phyloP scores from a whole-genome alignment of 2,113 vertebrate genomes.

The Sakesphorus luctuosus region DNA sequence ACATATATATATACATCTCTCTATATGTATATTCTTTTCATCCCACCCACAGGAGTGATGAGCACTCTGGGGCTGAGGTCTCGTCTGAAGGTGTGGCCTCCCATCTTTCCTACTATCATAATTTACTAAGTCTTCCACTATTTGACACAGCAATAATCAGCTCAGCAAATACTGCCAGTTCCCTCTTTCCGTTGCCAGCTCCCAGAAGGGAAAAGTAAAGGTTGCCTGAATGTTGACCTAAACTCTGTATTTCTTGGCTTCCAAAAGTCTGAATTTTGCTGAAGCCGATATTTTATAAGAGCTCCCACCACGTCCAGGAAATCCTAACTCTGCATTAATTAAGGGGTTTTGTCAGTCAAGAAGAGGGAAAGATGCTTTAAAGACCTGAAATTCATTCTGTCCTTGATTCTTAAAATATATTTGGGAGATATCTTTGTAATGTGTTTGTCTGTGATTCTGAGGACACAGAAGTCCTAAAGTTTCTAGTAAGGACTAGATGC shows the following conservation, averaged over 20 bases:
- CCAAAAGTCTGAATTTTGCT: slow-evolving; percentile 16
- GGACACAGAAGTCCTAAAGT: neutral
- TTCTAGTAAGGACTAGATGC: neutral
- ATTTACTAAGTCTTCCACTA: neutral
- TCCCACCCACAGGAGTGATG: neutral
- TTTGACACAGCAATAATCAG: neutral
- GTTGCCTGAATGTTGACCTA: slow-evolving; percentile 26
- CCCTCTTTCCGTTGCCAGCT: neutral
- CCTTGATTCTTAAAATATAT: neutral
- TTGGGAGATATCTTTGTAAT: neutral
- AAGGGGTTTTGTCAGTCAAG: neutral
- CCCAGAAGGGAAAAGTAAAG: neutral
- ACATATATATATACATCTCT: no score
- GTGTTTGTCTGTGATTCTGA: neutral
- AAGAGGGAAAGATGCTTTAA: neutral
- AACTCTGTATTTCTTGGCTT: slow-evolving; percentile 1
- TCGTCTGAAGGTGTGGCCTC: neutral
- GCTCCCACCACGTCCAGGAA: neutral
- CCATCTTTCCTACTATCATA: neutral
- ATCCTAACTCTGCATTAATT: slow-evolving; percentile 17
- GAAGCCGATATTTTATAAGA: neutral
- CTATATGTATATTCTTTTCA: neutral
- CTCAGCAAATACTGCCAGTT: neutral
- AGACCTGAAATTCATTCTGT: neutral
- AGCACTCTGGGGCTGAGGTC: neutral